Evolutionary conservation across 2,888 invertebrate genomes (phyloP).

Genomic region (Geotrupes spiniger): DNA sequence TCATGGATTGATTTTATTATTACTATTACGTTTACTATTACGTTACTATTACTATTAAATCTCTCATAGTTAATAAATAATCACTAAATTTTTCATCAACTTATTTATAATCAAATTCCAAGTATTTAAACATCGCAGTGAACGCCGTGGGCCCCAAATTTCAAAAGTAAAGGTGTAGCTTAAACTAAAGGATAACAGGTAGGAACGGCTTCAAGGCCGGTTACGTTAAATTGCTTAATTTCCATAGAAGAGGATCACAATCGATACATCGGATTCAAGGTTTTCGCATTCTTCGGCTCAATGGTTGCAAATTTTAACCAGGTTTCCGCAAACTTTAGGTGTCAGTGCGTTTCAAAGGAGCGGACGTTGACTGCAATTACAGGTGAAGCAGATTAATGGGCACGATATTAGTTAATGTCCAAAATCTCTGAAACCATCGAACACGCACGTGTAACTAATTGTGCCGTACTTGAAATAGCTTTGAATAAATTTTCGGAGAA

Average conservation of each 20-base stretch:
- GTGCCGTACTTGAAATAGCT: slow-evolving; percentile 4
- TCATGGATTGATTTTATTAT: too few relatives aligned
- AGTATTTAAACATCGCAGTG: too few relatives aligned
- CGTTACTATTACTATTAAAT: too few relatives aligned
- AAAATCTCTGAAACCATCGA: slow-evolving; percentile 43
- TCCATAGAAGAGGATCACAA: slow-evolving; percentile 10
- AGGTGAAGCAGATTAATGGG: slow-evolving; percentile 47
- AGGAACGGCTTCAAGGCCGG: slow-evolving; percentile 10
- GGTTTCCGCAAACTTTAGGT: slow-evolving; percentile 15
- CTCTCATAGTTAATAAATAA: too few relatives aligned
- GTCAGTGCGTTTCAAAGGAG: slow-evolving; percentile 10
- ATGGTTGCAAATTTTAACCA: slow-evolving; percentile 5
- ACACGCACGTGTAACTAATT: slow-evolving; percentile 39
- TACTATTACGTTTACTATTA: too few relatives aligned
- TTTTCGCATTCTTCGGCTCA: neutral
- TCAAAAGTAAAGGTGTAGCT: too few relatives aligned
- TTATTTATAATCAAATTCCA: too few relatives aligned
- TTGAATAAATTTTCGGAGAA: too few relatives aligned
- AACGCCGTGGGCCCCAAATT: neutral
- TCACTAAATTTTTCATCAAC: too few relatives aligned
- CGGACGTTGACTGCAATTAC: slow-evolving; percentile 36
- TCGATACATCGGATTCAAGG: slow-evolving; percentile 3
- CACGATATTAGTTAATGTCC: slow-evolving; percentile 47
- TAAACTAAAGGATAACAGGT: slow-evolving; percentile 14
- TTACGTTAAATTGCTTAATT: slow-evolving; percentile 11